Conservation (phyloP, 2,797 vertebrate genomes). For the Mormyrus proboscirostris region DNA sequence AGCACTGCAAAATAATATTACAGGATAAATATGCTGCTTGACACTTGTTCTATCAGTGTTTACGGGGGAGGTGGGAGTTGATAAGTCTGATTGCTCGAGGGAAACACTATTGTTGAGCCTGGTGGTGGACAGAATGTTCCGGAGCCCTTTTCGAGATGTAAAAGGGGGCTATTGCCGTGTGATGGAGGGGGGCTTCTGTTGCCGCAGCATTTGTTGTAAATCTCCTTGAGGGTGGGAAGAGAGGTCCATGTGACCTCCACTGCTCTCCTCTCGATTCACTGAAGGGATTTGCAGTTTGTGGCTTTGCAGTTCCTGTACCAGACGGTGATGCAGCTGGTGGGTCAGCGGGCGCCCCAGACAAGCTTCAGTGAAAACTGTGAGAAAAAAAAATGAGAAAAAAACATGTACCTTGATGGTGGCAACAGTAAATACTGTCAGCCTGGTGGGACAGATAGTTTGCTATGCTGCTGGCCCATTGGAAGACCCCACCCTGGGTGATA, state of each 20-base stretch:
- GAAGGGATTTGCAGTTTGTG: neutral
- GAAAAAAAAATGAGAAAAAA: neutral
- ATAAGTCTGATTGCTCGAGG: neutral
- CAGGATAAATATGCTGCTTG: neutral
- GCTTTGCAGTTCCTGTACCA: neutral
- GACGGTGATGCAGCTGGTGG: neutral
- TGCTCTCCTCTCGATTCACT: neutral
- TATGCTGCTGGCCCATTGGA: neutral
- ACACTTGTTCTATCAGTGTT: neutral
- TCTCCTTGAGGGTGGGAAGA: neutral
- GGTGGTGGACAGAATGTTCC: neutral
- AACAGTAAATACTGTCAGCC: neutral
- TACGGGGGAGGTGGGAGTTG: neutral
- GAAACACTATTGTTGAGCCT: neutral
- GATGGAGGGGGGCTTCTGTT: neutral
- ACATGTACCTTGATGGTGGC: neutral
- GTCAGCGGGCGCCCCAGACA: neutral
- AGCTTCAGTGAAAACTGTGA: neutral
- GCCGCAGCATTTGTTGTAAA: neutral
- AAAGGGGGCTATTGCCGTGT: neutral
- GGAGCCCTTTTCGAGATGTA: neutral
- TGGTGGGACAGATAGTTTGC: neutral
- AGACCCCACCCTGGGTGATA: neutral
- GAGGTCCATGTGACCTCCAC: neutral
- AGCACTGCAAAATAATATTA: neutral